Conservation (phyloP, 2,888 invertebrate genomes). For the Allolobophora icterica region DNA sequence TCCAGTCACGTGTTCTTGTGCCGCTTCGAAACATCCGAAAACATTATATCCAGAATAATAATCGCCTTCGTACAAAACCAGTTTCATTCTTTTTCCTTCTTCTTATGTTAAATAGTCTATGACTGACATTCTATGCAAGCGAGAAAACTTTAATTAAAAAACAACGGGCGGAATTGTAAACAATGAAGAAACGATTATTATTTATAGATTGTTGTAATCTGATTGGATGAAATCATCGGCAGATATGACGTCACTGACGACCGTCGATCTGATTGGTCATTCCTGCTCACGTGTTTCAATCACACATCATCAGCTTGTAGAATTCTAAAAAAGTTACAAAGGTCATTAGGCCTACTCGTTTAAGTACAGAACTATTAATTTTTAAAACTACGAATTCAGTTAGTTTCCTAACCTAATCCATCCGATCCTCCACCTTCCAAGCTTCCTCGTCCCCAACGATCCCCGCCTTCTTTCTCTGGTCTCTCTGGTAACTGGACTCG, state of each 20-base stretch:
- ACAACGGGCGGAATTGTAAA: neutral
- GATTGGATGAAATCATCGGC: neutral
- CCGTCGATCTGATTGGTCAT: neutral
- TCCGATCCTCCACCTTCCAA: no score
- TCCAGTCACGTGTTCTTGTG: neutral
- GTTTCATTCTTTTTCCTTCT: neutral
- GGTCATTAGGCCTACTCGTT: neutral
- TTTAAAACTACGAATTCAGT: neutral
- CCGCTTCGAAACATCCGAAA: neutral
- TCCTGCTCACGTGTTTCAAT: neutral
- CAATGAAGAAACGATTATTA: conserved; percentile 17
- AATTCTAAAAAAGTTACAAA: neutral
- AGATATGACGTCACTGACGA: neutral
- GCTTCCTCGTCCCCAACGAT: no score
- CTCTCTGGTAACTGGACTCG: no score
- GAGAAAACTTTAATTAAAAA: neutral
- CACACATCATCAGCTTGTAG: conserved; percentile 27
- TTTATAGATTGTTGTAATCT: neutral
- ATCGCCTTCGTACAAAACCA: neutral
- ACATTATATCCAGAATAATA: neutral
- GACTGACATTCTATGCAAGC: neutral
- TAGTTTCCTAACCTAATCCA: no score
- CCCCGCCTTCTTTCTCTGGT: no score
- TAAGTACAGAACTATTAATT: neutral
- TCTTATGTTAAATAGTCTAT: neutral